Percentiles rank a stretch among this genome's conserved stretches.
Conservation (phyloP, 2,113 vertebrate genomes). For the Myrmecobius fasciatus region DNA sequence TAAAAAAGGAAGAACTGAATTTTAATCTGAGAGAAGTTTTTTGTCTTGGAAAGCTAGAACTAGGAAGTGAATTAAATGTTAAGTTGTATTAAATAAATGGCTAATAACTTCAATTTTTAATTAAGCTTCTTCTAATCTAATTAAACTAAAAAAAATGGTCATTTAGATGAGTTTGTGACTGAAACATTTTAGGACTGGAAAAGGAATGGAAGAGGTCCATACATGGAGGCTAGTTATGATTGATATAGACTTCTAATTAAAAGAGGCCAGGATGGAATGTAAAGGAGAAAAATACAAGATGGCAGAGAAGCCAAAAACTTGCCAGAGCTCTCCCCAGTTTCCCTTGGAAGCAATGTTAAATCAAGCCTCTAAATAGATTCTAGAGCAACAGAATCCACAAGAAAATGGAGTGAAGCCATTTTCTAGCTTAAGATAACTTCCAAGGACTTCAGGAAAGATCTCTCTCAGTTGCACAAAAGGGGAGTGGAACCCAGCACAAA, state of each 20-base stretch:
- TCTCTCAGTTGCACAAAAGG: too few species aligned
- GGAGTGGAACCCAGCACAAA: too few species aligned
- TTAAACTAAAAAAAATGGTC: not conserved
- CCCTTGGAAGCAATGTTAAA: too few species aligned
- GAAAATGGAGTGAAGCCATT: too few species aligned
- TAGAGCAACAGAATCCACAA: too few species aligned
- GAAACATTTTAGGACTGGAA: not conserved
- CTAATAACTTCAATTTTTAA: not conserved
- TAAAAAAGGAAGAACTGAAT: not conserved
- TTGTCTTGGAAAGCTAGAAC: not conserved
- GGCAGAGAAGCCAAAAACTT: too few species aligned
- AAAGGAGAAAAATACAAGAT: not conserved
- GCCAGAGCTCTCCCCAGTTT: too few species aligned
- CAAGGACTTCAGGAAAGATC: too few species aligned
- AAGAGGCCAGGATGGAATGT: not conserved
- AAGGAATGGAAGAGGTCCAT: not conserved
- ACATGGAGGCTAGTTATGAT: not conserved
- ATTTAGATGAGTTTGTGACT: not conserved
- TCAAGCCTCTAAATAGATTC: too few species aligned
- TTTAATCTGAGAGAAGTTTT: not conserved
- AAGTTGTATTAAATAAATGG: not conserved
- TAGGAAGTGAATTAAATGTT: not conserved
- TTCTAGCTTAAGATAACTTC: too few species aligned
- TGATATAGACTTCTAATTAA: not conserved
- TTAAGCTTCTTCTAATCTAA: not conserved